phyloP scores from a whole-genome alignment of 2,888 invertebrate species.

The Parelbella ahira region DNA sequence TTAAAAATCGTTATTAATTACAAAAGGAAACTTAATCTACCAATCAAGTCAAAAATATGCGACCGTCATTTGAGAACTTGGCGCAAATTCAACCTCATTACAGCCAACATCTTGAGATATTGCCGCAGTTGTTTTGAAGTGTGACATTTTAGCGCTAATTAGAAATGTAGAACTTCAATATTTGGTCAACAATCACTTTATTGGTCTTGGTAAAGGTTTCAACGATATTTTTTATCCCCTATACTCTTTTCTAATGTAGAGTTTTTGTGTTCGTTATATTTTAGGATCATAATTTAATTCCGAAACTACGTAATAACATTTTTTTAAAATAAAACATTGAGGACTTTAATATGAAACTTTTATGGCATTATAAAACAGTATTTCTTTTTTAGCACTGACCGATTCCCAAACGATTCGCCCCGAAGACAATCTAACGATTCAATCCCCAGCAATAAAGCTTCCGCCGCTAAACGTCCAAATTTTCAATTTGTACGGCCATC shows the following conservation, averaged over 20 bases:
- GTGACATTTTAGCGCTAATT: constrained; percentile 16
- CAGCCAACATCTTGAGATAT: constrained; percentile 21
- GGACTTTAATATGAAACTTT: too few relatives aligned
- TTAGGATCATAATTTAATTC: too few relatives aligned
- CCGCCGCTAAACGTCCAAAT: constrained; percentile 40
- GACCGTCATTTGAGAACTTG: constrained; percentile 19
- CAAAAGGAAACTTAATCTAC: constrained; percentile 23
- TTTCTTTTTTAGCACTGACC: constrained; percentile 34
- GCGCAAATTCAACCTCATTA: constrained; percentile 20
- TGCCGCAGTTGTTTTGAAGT: constrained; percentile 11
- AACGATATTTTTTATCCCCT: too few relatives aligned
- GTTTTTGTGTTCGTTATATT: too few relatives aligned
- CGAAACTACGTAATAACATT: too few relatives aligned
- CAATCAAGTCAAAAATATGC: constrained; percentile 8
- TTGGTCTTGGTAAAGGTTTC: too few relatives aligned
- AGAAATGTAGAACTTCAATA: neutral
- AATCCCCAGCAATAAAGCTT: constrained; percentile 34
- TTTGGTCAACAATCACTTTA: too few relatives aligned
- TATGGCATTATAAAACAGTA: too few relatives aligned
- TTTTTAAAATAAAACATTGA: too few relatives aligned
- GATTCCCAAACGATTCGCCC: constrained; percentile 35
- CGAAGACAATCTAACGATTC: constrained; percentile 30
- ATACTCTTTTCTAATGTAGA: too few relatives aligned
- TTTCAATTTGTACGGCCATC: constrained; percentile 53
- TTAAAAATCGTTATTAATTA: constrained; percentile 13